phyloP scores from a whole-genome alignment of 1,140 invertebrate species.

The Antheraea pernyi region DNA sequence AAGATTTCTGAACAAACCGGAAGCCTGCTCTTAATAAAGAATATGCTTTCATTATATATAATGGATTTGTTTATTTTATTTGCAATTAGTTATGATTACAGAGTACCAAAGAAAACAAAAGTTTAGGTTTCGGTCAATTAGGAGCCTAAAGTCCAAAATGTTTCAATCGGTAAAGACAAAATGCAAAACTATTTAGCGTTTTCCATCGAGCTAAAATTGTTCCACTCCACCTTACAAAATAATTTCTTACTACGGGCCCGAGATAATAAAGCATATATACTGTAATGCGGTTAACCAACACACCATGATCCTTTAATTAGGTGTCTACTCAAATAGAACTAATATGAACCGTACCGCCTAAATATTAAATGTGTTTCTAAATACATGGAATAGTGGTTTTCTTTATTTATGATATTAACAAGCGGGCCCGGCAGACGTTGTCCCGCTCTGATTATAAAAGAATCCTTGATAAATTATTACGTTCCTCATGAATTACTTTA shows the following conservation, averaged over 20 bases:
- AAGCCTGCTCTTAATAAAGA: no score
- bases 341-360: background rate
- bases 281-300: background rate
- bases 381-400: no score
- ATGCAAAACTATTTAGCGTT: background rate
- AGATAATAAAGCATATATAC: background rate
- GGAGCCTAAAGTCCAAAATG: background rate
- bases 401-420: no score
- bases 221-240: background rate
- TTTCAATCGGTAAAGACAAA: background rate
- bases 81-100: background rate
- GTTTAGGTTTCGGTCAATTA: background rate
- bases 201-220: background rate
- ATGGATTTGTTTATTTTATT: no score
- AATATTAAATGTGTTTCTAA: no score
- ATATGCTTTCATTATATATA: no score
- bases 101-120: background rate
- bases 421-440: no score
- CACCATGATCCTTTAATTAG: background rate
- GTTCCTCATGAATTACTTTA: no score
- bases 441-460: no score
- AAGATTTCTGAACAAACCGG: no score
- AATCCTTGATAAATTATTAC: no score
- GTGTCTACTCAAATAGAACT: background rate
- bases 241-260: background rate